Percentiles rank a stretch among this genome's conserved stretches.
These are phyloP conservation scores for Amiota communis DNA, from an alignment of 2,888 invertebrate species.

Conservation along the genomic window DNA sequence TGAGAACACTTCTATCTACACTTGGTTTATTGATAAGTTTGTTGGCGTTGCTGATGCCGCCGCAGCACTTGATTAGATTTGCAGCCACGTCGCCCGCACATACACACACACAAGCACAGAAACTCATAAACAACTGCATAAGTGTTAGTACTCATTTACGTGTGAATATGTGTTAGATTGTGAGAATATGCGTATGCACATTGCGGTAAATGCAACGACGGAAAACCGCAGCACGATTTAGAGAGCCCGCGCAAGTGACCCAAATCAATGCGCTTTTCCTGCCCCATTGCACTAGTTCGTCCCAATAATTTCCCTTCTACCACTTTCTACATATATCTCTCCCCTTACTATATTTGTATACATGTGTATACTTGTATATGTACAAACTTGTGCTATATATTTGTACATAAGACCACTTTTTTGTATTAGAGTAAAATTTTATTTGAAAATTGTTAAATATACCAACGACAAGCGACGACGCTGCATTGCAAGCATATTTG, in stretches of 20 bases:
- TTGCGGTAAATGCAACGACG: conserved; percentile 10
- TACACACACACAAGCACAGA: background rate
- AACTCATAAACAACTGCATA: no score
- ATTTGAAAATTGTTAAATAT: conserved; percentile 29
- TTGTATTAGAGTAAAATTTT: conserved; percentile 17
- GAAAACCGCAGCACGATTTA: conserved; percentile 19
- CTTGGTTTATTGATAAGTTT: conserved; percentile 25
- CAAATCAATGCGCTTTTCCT: background rate
- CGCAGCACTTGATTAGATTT: conserved; percentile 25
- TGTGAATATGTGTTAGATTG: background rate
- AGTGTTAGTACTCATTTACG: no score
- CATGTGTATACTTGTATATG: no score
- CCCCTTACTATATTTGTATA: no score
- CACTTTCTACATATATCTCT: no score
- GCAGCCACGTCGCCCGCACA: background rate
- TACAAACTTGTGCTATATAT: no score
- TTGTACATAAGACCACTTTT: background rate
- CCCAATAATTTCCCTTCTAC: background rate
- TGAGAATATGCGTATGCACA: background rate
- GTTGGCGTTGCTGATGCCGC: conserved; percentile 13
- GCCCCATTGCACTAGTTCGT: background rate
- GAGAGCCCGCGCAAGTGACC: background rate
- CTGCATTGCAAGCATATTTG: conserved; percentile 51
- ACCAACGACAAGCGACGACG: conserved; percentile 4
- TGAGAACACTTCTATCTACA: no score